Evolutionary conservation across 2,888 invertebrate genomes (phyloP).

Genomic region (Nomada fabriciana): DNA sequence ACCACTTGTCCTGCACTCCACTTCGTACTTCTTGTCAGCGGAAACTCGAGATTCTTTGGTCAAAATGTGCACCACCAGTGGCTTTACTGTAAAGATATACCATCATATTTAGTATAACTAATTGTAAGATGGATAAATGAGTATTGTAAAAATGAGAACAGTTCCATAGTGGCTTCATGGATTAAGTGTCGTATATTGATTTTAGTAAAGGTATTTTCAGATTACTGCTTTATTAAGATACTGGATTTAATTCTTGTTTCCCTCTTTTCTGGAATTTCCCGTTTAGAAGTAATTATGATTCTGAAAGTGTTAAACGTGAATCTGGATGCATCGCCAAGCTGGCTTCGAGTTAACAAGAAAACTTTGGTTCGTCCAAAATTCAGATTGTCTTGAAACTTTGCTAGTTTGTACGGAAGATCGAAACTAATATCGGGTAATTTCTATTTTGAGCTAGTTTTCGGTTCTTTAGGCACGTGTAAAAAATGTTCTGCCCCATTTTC

Average conservation of each 20-base stretch:
- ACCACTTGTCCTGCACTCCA: conserved; percentile 94
- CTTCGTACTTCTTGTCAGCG: conserved; percentile 93
- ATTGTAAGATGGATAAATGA: conserved; percentile 34
- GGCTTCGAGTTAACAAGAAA: conserved; percentile 13
- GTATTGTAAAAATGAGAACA: neutral
- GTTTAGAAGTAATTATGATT: neutral
- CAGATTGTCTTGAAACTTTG: conserved; percentile 19
- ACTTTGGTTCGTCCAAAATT: conserved; percentile 16
- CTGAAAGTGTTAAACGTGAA: conserved; percentile 12
- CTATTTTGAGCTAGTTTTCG: neutral
- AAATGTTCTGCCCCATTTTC: neutral
- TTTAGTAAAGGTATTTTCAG: neutral
- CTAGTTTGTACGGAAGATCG: conserved; percentile 1
- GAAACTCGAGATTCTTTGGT: conserved; percentile 93
- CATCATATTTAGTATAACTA: neutral
- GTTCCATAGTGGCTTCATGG: neutral
- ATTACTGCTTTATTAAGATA: neutral
- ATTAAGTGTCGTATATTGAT: neutral
- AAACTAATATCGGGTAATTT: neutral
- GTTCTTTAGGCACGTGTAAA: neutral
- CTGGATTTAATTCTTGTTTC: neutral
- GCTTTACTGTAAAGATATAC: conserved; percentile 89
- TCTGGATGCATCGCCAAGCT: conserved; percentile 3
- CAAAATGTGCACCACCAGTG: conserved; percentile 92
- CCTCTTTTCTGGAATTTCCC: neutral